Percentiles rank a stretch among this genome's conserved stretches.
Evolutionary conservation across 2,113 vertebrate genomes (phyloP).

Genomic region (Piprites chloris): DNA sequence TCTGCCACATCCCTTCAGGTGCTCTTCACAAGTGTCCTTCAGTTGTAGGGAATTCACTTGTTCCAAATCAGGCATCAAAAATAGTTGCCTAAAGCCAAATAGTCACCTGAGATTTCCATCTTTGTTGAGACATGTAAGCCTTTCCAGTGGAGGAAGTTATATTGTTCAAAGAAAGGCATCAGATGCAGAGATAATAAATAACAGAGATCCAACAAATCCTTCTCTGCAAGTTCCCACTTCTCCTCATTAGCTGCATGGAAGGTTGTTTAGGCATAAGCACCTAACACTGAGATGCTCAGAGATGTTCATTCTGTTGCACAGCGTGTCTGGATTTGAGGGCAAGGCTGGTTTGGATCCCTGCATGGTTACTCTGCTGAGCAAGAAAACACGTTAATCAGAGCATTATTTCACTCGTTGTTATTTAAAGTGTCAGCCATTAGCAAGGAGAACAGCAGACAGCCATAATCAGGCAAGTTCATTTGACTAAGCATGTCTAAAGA

Average conservation of each 20-base stretch:
- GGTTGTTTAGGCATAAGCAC: background rate
- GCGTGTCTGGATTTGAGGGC: background rate
- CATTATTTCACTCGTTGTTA: background rate
- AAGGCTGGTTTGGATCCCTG: background rate
- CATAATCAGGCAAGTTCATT: constrained; percentile 17
- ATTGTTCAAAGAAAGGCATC: background rate
- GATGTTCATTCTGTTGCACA: background rate
- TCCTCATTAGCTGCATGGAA: background rate
- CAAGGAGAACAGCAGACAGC: background rate
- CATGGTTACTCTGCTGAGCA: background rate
- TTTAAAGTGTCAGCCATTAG: background rate
- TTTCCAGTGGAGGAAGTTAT: background rate
- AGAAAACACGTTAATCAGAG: background rate
- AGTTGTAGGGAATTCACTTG: background rate
- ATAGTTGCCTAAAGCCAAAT: background rate
- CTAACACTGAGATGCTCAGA: background rate
- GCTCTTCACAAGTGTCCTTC: background rate
- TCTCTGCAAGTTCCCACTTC: background rate
- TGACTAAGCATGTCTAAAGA: background rate
- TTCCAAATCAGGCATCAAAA: background rate
- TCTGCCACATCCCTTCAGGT: background rate
- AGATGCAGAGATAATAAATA: background rate
- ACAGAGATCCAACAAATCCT: background rate
- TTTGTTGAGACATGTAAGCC: background rate
- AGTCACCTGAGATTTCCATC: background rate